These are phyloP conservation scores for Scomber japonicus DNA, from an alignment of 2,113 vertebrate genomes.

Conservation along the genomic window DNA sequence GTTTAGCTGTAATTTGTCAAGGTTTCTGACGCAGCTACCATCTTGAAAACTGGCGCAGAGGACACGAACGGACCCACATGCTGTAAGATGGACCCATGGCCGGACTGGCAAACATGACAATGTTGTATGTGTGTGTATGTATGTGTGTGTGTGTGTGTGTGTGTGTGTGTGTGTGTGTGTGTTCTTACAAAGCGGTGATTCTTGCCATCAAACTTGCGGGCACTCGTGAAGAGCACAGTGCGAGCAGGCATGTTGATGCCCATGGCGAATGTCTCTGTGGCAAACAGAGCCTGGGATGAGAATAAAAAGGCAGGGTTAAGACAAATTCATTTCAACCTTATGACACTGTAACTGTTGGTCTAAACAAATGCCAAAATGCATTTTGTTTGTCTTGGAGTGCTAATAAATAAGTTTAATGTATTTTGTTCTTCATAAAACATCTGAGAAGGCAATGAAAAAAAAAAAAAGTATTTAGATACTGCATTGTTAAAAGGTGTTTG, in stretches of 20 bases:
- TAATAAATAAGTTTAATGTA: background rate
- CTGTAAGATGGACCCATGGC: no score
- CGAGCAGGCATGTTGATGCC: constrained; percentile 99
- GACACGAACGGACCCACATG: no score
- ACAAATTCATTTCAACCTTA: background rate
- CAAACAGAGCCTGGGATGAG: constrained; percentile 93
- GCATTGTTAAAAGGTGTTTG: no score
- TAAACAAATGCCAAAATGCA: background rate
- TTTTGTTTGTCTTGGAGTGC: background rate
- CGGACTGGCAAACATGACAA: background rate
- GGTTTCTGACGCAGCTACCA: no score
- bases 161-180: background rate
- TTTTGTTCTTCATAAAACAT: no score
- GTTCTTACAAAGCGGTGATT: constrained; percentile 95
- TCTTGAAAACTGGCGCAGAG: no score
- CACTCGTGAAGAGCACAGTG: constrained; percentile 97
- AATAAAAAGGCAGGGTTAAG: constrained; percentile 35
- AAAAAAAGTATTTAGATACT: background rate
- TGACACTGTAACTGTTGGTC: background rate
- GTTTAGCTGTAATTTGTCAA: no score
- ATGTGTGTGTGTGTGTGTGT: background rate
- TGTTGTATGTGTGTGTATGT: background rate
- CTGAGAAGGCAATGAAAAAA: no score
- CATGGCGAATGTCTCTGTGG: constrained; percentile 99
- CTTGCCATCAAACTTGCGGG: constrained; percentile 97